Base-by-base conservation (phyloP, 2,888 invertebrate genomes). In the Lissonota sp. region DNA sequence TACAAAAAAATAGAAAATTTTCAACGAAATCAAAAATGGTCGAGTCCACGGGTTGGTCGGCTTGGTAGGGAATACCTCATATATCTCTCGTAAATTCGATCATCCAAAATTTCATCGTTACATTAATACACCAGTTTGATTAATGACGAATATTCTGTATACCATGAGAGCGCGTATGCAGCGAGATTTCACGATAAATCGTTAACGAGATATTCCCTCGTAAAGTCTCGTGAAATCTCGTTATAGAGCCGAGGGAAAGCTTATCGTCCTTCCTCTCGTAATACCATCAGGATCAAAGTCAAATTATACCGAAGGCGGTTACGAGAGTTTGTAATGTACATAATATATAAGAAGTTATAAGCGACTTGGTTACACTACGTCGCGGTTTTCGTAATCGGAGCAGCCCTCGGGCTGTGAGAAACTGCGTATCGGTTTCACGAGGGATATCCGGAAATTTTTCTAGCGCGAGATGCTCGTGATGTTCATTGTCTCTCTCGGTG, bases 241-340 rank as follows among this genome's bases (percentile, higher is more conserved):
- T 74, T 71, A 67, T 55, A 53, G n/a, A n/a, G n/a, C n/a, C n/a
- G n/a, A n/a, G n/a, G n/a, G n/a, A 60, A 44, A 51, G 66, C 78
- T 79, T 66, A 79, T 79, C 66, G 67, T 63, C 64, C 44, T 53
- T n/a, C n/a, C n/a, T n/a, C n/a, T n/a, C 53, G 58, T 55, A 55
- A 26, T 51, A 16, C 44, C 8, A 67, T 62, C 37, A 49, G 49
- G 14, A 57, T 46, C 39, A 53, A 79, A 55, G 58, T 79, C 60
- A 16, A n/a, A n/a, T 69, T 49, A 60, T 37, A 26, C 26, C n/a
- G 37, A 12, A 16, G 46, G 62, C 6, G 40, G 53, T 26, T 53
- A 6, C 16, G 40, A 42, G 42, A 12, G 42, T 7, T 57, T n/a
- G n/a, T n/a, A n/a, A n/a, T n/a, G n/a, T n/a, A 39, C 46, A 62